Conservation (phyloP, 2,113 vertebrate genomes). For the Podarcis raffonei region DNA sequence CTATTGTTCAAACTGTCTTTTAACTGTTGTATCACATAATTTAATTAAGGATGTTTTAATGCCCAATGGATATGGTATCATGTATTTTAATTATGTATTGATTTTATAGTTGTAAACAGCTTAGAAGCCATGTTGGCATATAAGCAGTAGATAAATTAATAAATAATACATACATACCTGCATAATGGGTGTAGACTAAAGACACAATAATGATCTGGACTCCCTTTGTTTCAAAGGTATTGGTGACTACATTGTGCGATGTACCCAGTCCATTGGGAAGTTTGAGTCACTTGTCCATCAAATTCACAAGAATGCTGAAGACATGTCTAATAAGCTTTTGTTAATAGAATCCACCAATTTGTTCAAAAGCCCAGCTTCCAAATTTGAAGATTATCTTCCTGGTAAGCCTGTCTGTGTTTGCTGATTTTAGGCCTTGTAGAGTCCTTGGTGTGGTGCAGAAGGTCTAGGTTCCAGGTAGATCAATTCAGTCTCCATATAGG, state of each 20-base stretch:
- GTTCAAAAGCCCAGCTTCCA: constrained; percentile 80
- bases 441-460: neutral
- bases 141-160: too few relatives aligned
- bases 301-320: constrained; percentile 83
- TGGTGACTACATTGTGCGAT: constrained; percentile 79
- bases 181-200: neutral
- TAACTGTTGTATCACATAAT: too few relatives aligned
- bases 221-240: constrained; percentile 77
- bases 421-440: neutral
- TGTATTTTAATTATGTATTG: too few relatives aligned
- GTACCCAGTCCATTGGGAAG: constrained; percentile 78
- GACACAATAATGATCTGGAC: neutral
- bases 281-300: constrained; percentile 87
- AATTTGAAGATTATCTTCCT: constrained; percentile 73
- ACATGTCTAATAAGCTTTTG: constrained; percentile 79
- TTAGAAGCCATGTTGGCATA: too few relatives aligned
- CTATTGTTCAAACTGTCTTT: too few relatives aligned
- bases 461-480: neutral
- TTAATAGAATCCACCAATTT: constrained; percentile 84
- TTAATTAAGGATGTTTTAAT: too few relatives aligned
- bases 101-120: too few relatives aligned
- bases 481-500: neutral
- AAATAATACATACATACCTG: too few relatives aligned
- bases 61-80: too few relatives aligned
- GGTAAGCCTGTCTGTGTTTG: constrained; percentile 72